Evolutionary conservation across 2,797 vertebrate species (phyloP), one percentile per base, ranked within the genome.

Genomic region (Micrastur ruficollis): DNA sequence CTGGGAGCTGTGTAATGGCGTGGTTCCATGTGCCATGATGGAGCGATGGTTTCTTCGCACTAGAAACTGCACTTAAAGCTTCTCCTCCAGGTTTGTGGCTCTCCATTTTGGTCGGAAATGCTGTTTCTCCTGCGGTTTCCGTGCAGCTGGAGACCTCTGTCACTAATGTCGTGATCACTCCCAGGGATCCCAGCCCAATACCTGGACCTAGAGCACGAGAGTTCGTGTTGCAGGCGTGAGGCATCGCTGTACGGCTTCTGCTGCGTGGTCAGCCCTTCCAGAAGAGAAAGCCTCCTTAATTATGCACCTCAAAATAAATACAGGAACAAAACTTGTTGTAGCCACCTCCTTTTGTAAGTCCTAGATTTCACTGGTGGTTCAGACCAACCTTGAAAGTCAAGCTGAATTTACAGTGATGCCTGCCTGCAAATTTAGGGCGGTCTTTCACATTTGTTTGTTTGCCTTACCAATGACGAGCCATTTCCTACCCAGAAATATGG

Each of bases 1-100:
- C 44, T 23, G 44, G 22, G 20, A 55, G 53, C 78, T 7, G 1
- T 8, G 31, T 20, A 66, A 66, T 66, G 66, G 61, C 47, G n/a
- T 0, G 0, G 46, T 58, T 47, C 40, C 34, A 47, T 0, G 2
- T 40, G 20, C 56, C 3, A 5, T 8, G 74, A 34, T 18, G 42
- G 34, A 80, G 32, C 4, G 3, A 4, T 14, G 36, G 14, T 13
- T 59, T 42, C 46, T 86, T 47, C 46, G 59, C 36, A 6, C 34
- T 11, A 7, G 27, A 59, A 56, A 6, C 31, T 31, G 27, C 66
- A 16, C 6, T 31, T 38, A 3, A 18, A 73, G 12, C 46, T 87
- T 68, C 55, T 81, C 31, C 36, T 46, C 11, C n/a, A 42, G 42
- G 32, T 53, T 46, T 5, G 4, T 40, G 71, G 14, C 29, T 73